phyloP scores from a whole-genome alignment of 1,140 invertebrate species.

The Trichonephila clavipes region DNA sequence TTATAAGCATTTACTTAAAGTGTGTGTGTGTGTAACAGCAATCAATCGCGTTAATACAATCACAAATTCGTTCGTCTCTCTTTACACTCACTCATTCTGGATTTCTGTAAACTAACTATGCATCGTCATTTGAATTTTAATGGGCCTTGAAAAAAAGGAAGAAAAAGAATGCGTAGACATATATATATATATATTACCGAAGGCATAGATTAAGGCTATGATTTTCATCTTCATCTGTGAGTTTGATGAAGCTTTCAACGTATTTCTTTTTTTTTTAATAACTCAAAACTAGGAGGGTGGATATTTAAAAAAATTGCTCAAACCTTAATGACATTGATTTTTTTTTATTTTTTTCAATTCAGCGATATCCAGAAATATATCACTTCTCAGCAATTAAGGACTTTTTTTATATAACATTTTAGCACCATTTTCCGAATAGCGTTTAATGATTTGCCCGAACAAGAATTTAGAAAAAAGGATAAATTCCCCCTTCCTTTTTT shows the following conservation, averaged over 20 bases:
- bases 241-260: neutral
- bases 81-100: neutral
- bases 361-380: conserved; percentile 36
- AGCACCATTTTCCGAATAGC: conserved; percentile 39
- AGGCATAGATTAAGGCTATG: conserved; percentile 4
- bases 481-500: neutral
- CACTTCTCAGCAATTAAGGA: conserved; percentile 57
- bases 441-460: conserved; percentile 42
- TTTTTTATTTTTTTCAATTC: neutral
- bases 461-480: neutral
- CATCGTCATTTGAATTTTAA: conserved; percentile 46
- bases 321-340: conserved; percentile 51
- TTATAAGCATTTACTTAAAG: neutral
- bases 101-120: neutral
- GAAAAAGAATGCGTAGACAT: too few species aligned
- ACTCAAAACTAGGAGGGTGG: neutral
- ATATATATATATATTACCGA: conserved; percentile 1
- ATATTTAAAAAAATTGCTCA: neutral
- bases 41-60: conserved; percentile 22
- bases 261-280: neutral
- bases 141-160: conserved; percentile 13
- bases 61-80: neutral
- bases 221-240: conserved; percentile 14
- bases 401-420: conserved; percentile 34
- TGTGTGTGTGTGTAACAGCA: too few species aligned